Base-by-base conservation (phyloP, 1,140 invertebrate genomes). In the Semibalanus balanoides region DNA sequence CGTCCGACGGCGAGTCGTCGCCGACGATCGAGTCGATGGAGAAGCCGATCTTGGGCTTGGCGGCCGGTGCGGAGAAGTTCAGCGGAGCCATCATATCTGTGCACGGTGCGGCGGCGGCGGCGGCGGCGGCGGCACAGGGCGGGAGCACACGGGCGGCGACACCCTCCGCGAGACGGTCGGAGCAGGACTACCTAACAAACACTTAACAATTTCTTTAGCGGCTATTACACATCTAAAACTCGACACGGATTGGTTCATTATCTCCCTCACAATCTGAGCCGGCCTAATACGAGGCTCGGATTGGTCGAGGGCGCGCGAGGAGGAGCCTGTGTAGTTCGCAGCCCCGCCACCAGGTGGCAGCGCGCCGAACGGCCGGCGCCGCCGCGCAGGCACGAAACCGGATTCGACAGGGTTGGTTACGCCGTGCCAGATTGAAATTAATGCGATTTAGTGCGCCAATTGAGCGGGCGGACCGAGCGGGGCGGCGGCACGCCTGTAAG, bases 21-120 rank as follows among this genome's bases (percentile, higher is more conserved):
- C 94, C 93, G 74, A 97, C 94, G 79, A 96, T 94, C 80, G 93
- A 95, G 85, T 96, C 95, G 83, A 97, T 96, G 81, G 92, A 95
- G 83, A 96, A 96, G 82, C 93, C 94, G 82, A 96, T 92, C 86
- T 95, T 96, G 73, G 93, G 93, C 87, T 72, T 72, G 70, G 70
- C 11, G 25, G 70, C 11, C 22, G 70, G 70, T n/a, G 70, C 25
- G n/a, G 70, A 72, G 29, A 72, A 72, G 70, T 72, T 72, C 28
- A 72, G 70, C 70, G 70, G 70, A 0, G 70, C 70, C 70, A 72
- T 72, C 70, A 72, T 72, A 3, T 29, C 70, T 28, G n/a, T n/a
- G n/a, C n/a, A n/a, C n/a, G n/a, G n/a, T n/a, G n/a, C n/a, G n/a
- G n/a, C n/a, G n/a, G n/a, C n/a, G 51, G 22, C 51, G 51, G 22